Evolutionary conservation across 2,113 vertebrate genomes (phyloP), one percentile per base, ranked within the genome.

Genomic region (Sylvietta virens): DNA sequence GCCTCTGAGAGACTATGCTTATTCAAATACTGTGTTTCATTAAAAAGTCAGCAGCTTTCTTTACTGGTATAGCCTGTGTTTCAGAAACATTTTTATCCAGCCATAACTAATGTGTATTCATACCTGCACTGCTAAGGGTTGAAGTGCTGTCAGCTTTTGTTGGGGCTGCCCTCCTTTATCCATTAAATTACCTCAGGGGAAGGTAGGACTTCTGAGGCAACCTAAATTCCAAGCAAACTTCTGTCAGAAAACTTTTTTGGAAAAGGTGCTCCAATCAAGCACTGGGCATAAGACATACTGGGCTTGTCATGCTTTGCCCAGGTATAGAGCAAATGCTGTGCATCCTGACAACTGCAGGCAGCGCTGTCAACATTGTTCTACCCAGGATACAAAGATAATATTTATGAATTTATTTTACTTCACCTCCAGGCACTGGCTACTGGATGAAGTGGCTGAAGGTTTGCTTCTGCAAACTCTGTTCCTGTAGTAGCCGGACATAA

Each of bases 141-240:
- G 39, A 78, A 93, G 18, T 21, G 45, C 35, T 90, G 47, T 91
- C 64, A 90, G 54, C 18, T 89, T 94, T 88, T 72, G 65, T 94
- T 82, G 58, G n/a, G 33, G 12, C 35, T 96, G 81, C 54, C 35
- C 81, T 94, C 67, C 51, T 95, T 92, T 95, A 86, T 42, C 89
- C 90, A 45, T 87, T 73, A 84, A 44, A 76, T 73, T 92, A 85
- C 61, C 73, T 84, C 31, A 78, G 15, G 80, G 74, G 57, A 86
- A 88, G 67, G 33, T 40, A 50, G 8, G 37, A 81, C 33, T 48
- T 88, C 33, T 60, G 28, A 92, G 33, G 40, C 19, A 95, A 86
- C 56, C 35, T 74, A 65, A 71, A 61, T 96, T 95, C 83, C 58
- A 79, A 40, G 56, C 2, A 50, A 96, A 88, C 42, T 37, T 94